A percentile compares a stretch with the other conserved stretches of the same genome.
These are phyloP conservation scores for Diplodus puntazzo DNA, from an alignment of 2,797 vertebrate genomes.

Conservation along the genomic window DNA sequence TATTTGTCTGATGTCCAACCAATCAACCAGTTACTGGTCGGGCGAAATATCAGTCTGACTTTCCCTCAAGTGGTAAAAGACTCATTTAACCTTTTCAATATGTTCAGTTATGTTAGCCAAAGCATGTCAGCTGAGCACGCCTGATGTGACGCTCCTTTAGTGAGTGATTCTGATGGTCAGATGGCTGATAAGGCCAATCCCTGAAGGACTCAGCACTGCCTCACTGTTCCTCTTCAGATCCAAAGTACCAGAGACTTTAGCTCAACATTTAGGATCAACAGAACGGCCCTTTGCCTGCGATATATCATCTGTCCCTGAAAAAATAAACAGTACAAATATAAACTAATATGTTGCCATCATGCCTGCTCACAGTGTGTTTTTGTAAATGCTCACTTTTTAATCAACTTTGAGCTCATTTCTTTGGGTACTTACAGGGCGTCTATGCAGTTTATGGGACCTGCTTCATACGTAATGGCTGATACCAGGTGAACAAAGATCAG, in stretches of 20 bases:
- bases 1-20: not conserved
- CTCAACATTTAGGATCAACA: not conserved
- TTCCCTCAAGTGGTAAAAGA: slow-evolving; percentile 1
- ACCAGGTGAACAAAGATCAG: not conserved
- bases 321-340: slow-evolving; percentile 60
- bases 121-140: not conserved
- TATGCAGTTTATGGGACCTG: not conserved
- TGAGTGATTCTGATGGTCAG: not conserved
- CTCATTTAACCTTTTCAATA: not conserved
- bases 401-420: slow-evolving; percentile 26
- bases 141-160: not conserved
- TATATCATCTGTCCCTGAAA: slow-evolving; percentile 42
- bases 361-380: slow-evolving; percentile 50
- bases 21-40: not conserved
- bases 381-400: slow-evolving; percentile 2
- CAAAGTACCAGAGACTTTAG: not conserved
- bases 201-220: slow-evolving; percentile 12
- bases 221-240: not conserved
- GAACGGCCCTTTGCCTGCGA: not conserved
- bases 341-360: slow-evolving; percentile 8
- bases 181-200: not conserved
- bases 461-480: not conserved
- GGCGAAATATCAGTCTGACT: not conserved
- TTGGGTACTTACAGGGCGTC: slow-evolving; percentile 19
- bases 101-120: not conserved